phyloP scores from a whole-genome alignment of 2,797 vertebrate species.

The Sus cebifrons region DNA sequence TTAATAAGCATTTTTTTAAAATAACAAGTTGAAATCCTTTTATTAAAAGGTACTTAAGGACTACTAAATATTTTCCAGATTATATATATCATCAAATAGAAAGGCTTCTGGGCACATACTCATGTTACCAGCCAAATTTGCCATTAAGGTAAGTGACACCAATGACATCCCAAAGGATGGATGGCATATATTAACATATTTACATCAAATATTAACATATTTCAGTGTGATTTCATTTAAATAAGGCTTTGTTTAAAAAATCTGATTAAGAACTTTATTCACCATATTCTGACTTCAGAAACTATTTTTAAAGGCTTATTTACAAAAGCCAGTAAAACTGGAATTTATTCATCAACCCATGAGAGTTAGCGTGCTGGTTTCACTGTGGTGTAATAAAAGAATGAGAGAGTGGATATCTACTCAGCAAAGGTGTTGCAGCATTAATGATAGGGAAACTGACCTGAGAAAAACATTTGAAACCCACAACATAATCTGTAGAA shows the following conservation, averaged over 20 bases:
- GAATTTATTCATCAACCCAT: conserved; percentile 49
- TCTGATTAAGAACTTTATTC: background rate
- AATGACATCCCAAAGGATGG: background rate
- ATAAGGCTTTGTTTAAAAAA: background rate
- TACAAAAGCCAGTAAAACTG: conserved; percentile 72
- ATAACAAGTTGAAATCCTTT: conserved; percentile 5
- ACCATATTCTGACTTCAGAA: conserved; percentile 30
- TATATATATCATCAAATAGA: conserved; percentile 11
- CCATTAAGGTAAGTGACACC: background rate
- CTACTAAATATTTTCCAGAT: conserved; percentile 42
- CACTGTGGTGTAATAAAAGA: conserved; percentile 84
- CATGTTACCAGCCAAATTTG: conserved; percentile 34
- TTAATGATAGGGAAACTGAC: conserved; percentile 87
- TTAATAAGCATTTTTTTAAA: conserved; percentile 28
- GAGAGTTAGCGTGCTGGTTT: conserved; percentile 70
- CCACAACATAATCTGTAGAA: conserved; percentile 80
- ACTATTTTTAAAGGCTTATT: conserved; percentile 63
- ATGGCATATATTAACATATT: background rate
- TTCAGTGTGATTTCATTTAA: conserved; percentile 32
- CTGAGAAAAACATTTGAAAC: conserved; percentile 87
- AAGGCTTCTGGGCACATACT: background rate
- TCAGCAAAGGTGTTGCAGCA: conserved; percentile 86
- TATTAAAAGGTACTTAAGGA: conserved; percentile 51
- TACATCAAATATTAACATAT: background rate
- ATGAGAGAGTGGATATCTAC: conserved; percentile 79